A percentile compares a stretch with the other conserved stretches of the same genome.
phyloP scores from a whole-genome alignment of 2,888 invertebrate genomes.

The Eupithecia inturbata region DNA sequence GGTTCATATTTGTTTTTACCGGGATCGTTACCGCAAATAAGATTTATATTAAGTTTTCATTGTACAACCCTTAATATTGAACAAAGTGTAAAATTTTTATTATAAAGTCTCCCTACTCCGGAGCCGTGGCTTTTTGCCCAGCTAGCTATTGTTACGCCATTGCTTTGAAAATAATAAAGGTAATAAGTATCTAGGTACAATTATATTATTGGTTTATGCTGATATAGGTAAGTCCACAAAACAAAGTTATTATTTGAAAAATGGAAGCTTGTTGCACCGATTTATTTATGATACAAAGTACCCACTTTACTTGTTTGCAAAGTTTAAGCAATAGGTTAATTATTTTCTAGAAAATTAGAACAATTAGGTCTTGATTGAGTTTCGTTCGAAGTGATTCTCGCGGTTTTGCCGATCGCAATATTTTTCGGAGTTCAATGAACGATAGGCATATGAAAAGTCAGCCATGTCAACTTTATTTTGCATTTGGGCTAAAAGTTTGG shows the following conservation, averaged over 20 bases:
- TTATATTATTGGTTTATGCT: background rate
- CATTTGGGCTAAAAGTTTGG: slow-evolving; percentile 13
- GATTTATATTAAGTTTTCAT: too few species aligned
- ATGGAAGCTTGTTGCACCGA: background rate
- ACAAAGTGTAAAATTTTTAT: too few species aligned
- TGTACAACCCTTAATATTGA: too few species aligned
- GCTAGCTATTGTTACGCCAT: background rate
- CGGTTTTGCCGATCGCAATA: background rate
- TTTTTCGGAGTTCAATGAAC: slow-evolving; percentile 26
- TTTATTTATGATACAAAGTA: background rate
- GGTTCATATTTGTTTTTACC: too few species aligned
- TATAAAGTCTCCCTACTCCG: too few species aligned
- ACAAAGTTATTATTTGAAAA: background rate
- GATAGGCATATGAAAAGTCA: slow-evolving; percentile 19
- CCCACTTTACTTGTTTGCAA: background rate
- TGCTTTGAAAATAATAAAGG: background rate
- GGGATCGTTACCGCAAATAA: too few species aligned
- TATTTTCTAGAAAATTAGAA: background rate
- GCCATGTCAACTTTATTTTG: slow-evolving; percentile 19
- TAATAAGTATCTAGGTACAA: background rate
- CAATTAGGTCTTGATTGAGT: background rate
- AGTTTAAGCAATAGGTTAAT: background rate
- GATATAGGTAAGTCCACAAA: background rate
- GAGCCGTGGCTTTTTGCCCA: background rate
- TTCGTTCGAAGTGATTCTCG: background rate